Evolutionary conservation across 2,113 vertebrate genomes (phyloP).

Genomic region (Pachyramphus minor): DNA sequence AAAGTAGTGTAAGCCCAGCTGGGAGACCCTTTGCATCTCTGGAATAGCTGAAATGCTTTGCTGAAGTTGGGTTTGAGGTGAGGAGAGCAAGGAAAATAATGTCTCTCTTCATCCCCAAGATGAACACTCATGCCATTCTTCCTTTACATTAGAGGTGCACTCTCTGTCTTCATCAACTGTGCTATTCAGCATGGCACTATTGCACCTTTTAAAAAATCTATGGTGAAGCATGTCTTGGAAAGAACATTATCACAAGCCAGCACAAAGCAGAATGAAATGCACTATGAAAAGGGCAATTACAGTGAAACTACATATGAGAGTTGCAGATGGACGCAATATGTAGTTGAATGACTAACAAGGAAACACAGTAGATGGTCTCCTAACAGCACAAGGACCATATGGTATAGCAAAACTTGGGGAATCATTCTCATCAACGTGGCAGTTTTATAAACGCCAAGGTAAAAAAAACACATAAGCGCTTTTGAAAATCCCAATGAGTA

Average conservation of each 20-base stretch:
- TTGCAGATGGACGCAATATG: slow-evolving; percentile 63
- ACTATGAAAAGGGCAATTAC: slow-evolving; percentile 54
- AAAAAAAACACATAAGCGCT: slow-evolving; percentile 31
- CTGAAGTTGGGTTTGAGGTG: background rate
- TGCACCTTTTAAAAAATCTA: background rate
- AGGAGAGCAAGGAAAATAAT: background rate
- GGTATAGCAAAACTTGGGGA: slow-evolving; percentile 40
- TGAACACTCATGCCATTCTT: background rate
- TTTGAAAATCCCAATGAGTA: background rate
- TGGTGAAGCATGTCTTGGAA: background rate
- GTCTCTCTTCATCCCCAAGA: background rate
- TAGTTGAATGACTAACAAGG: slow-evolving; percentile 62
- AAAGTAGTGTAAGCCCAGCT: background rate
- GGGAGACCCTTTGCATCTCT: background rate
- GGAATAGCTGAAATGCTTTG: background rate
- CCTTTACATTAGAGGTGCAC: background rate
- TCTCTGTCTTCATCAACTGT: background rate
- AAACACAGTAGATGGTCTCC: slow-evolving; percentile 54
- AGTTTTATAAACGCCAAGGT: slow-evolving; percentile 38
- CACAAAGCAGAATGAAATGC: slow-evolving; percentile 19
- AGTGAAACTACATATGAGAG: slow-evolving; percentile 38
- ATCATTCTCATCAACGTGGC: slow-evolving; percentile 41
- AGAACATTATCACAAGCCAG: background rate
- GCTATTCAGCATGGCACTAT: background rate
- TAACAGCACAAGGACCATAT: slow-evolving; percentile 51